phyloP scores from a whole-genome alignment of 2,113 vertebrate genomes.

The Vulpes ferrilata region DNA sequence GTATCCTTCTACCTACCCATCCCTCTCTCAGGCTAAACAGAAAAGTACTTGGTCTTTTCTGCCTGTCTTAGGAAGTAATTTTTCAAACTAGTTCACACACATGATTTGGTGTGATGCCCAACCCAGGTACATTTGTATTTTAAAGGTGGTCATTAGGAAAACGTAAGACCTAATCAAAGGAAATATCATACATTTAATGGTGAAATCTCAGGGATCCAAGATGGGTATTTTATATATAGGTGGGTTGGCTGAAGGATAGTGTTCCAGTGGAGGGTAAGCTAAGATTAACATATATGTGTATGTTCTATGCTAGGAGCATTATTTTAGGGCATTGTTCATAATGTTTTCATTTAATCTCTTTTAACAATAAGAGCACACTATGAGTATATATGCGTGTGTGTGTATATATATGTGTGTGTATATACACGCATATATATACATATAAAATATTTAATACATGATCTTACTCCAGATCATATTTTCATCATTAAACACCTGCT shows the following conservation, averaged over 20 bases:
- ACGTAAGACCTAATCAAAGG: conserved; percentile 19
- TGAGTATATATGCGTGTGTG: not conserved
- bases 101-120: not conserved
- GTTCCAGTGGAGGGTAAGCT: not conserved
- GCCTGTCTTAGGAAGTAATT: conserved; percentile 24
- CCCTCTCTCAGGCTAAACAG: not conserved
- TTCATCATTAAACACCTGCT: not conserved
- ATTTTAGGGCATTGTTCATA: not conserved
- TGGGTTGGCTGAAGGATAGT: not conserved
- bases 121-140: not conserved
- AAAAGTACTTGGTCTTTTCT: not conserved
- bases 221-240: not conserved
- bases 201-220: conserved; percentile 25
- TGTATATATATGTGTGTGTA: not conserved
- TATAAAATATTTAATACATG: not conserved
- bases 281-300: not conserved
- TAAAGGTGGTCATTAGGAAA: conserved; percentile 42
- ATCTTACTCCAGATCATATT: not conserved
- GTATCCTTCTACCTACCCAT: not conserved
- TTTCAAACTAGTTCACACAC: conserved; percentile 14
- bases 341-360: conserved; percentile 44
- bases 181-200: conserved; percentile 22
- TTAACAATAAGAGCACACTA: not conserved
- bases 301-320: not conserved
- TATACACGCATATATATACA: not conserved